Percentiles rank a stretch among this genome's conserved stretches.
Conservation (phyloP, 1,140 invertebrate species). For the Colletes gigas region DNA sequence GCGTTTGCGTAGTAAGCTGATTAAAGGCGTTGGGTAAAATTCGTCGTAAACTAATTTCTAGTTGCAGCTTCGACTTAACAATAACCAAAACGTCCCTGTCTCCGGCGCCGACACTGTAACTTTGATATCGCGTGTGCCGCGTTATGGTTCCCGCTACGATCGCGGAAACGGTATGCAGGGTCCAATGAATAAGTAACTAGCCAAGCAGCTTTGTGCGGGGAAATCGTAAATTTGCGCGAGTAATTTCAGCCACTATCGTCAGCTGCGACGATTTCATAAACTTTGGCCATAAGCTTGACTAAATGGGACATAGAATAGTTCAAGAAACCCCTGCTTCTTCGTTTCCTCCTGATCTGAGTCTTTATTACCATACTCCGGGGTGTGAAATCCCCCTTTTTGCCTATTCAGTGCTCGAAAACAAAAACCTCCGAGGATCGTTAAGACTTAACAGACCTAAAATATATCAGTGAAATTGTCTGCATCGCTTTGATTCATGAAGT, state of each 20-base stretch:
- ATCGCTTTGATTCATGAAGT: too few species aligned
- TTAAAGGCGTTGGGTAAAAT: neutral
- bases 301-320: neutral
- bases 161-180: neutral
- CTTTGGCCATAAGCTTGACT: neutral
- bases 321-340: neutral
- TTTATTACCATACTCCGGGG: neutral
- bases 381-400: neutral
- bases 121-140: neutral
- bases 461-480: too few species aligned
- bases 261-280: conserved; percentile 13
- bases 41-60: neutral
- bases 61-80: neutral
- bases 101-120: neutral
- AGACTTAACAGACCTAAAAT: too few species aligned
- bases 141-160: neutral
- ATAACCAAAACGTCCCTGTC: neutral
- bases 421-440: neutral
- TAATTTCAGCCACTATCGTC: neutral
- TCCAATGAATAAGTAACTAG: conserved; percentile 49
- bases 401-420: neutral
- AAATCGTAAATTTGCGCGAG: conserved; percentile 39
- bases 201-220: neutral
- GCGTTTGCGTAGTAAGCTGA: neutral
- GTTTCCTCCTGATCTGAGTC: neutral